Evolutionary conservation across 2,113 vertebrate species (phyloP).

Genomic region (Scomber scombrus): DNA sequence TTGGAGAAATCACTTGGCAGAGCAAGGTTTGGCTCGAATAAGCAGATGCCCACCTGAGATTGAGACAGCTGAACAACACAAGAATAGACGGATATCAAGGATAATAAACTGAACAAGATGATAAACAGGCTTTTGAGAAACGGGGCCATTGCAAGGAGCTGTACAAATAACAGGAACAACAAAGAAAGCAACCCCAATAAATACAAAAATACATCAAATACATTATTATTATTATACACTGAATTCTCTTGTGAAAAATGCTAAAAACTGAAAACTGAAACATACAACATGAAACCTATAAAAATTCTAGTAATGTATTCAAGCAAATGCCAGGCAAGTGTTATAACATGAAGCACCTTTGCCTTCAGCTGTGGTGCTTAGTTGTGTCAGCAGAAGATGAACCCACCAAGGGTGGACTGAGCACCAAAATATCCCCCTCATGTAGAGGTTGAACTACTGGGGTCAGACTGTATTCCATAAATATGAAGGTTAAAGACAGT

Average conservation of each 20-base stretch:
- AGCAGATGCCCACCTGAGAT: slow-evolving; percentile 13
- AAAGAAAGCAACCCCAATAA: not conserved
- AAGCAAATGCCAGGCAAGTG: slow-evolving; percentile 22
- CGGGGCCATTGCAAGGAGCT: not conserved
- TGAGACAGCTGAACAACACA: slow-evolving; percentile 4
- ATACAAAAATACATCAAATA: not conserved
- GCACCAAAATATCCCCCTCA: slow-evolving; percentile 25
- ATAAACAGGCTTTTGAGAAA: not conserved
- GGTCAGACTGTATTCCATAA: not conserved
- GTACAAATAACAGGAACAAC: too few relatives aligned
- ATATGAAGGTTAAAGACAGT: not conserved
- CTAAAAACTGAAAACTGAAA: not conserved
- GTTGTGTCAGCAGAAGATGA: slow-evolving; percentile 58
- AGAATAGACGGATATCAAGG: not conserved
- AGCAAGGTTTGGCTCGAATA: slow-evolving; percentile 32
- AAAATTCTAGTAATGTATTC: not conserved
- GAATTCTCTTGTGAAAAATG: not conserved
- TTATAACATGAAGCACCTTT: slow-evolving; percentile 13
- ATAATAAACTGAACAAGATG: not conserved
- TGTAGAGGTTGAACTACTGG: not conserved
- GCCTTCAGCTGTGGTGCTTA: slow-evolving; percentile 24
- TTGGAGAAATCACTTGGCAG: slow-evolving; percentile 47
- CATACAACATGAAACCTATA: not conserved
- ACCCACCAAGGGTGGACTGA: slow-evolving; percentile 9
- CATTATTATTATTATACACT: not conserved